Percentiles rank a stretch among this genome's conserved stretches.
phyloP scores from a whole-genome alignment of 2,888 invertebrate species.

The Drosophila atroscutellata region DNA sequence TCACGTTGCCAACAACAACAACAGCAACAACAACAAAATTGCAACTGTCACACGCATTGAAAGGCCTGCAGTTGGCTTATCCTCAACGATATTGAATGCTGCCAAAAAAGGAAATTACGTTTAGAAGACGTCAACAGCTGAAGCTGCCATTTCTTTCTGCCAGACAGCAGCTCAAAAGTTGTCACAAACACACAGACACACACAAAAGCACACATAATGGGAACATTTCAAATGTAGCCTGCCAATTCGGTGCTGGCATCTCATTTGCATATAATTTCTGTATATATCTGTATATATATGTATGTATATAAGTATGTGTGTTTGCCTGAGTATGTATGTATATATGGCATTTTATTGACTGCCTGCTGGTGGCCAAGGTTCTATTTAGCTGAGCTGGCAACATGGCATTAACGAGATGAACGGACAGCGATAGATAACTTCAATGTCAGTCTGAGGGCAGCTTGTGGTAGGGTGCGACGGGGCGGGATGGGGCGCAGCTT shows the following conservation, averaged over 20 bases:
- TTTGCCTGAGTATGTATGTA: neutral
- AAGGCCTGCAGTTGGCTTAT: conserved; percentile 18
- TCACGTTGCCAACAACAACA: conserved; percentile 35
- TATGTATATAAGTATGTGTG: conserved; percentile 7
- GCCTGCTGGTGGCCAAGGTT: conserved; percentile 48
- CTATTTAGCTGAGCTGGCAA: conserved; percentile 23
- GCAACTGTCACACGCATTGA: conserved; percentile 6
- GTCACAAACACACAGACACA: conserved; percentile 29
- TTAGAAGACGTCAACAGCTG: conserved; percentile 27
- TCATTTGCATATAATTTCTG: conserved; percentile 49
- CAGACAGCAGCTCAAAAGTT: conserved; percentile 27
- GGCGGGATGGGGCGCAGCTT: conserved; percentile 5
- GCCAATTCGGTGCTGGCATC: conserved; percentile 31
- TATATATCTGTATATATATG: neutral
- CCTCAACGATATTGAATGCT: conserved; percentile 20
- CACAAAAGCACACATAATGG: conserved; percentile 7
- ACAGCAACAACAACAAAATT: conserved; percentile 28
- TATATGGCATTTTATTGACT: conserved; percentile 41
- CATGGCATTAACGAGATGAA: conserved; percentile 57
- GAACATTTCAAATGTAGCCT: conserved; percentile 43
- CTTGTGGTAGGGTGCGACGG: neutral
- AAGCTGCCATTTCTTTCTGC: conserved; percentile 10
- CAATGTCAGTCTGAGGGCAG: conserved; percentile 49
- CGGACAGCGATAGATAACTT: conserved; percentile 51
- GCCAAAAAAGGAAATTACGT: conserved; percentile 44